Percentiles rank a stretch among this genome's conserved stretches.
phyloP scores from a whole-genome alignment of 2,888 invertebrate species.

The Mythimna impura region DNA sequence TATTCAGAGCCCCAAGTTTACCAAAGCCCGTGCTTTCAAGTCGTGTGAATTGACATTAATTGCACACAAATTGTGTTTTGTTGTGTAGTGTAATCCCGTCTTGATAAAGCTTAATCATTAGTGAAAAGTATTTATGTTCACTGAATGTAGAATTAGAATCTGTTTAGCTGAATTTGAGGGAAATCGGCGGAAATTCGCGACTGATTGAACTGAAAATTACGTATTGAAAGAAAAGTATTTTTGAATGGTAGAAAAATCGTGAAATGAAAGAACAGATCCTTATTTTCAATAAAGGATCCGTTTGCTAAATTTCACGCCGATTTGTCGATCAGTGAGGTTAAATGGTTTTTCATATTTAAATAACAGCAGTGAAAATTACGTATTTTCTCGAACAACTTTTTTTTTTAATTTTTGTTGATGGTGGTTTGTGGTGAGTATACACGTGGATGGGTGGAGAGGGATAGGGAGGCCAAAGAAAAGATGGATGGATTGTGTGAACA shows the following conservation, averaged over 20 bases:
- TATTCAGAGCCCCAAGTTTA: conserved; percentile 37
- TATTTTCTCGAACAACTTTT: not conserved
- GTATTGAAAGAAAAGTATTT: conserved; percentile 37
- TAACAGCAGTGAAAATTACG: not conserved
- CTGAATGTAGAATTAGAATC: conserved; percentile 41
- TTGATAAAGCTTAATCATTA: conserved; percentile 63
- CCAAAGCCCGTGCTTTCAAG: conserved; percentile 61
- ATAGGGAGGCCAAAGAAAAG: no score
- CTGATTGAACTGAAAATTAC: conserved; percentile 48
- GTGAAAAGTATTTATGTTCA: conserved; percentile 59
- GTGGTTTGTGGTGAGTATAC: not conserved
- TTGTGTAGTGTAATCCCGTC: conserved; percentile 64
- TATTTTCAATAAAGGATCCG: not conserved
- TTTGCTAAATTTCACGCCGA: not conserved
- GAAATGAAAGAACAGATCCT: not conserved
- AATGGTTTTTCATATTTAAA: conserved; percentile 3
- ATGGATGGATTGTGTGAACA: no score
- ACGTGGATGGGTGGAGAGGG: no score
- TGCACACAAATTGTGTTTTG: conserved; percentile 68
- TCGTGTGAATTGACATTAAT: conserved; percentile 69
- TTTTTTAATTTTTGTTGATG: not conserved
- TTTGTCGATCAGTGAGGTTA: not conserved
- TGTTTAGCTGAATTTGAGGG: conserved; percentile 18
- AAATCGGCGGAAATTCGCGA: conserved; percentile 18
- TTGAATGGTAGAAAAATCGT: not conserved